Evolutionary conservation across 2,113 vertebrate genomes (phyloP), one percentile per base, ranked within the genome.

Genomic region (Cervus canadensis): DNA sequence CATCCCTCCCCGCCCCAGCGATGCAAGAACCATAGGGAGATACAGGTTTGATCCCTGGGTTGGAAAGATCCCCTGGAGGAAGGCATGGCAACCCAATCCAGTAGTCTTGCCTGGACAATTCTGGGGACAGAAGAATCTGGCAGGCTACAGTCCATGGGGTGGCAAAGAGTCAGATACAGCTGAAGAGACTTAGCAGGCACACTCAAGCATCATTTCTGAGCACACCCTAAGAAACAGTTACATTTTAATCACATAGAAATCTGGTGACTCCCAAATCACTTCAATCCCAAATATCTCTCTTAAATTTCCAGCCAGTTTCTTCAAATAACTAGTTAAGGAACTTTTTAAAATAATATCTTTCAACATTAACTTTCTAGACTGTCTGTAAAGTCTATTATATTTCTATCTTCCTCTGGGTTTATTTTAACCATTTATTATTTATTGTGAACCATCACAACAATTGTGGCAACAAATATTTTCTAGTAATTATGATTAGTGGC

Each of bases 361-460:
- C n/a, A 67, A 64, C 15, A 59, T n/a, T 87, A 78, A 67, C 85
- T 89, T 89, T 17, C 13, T 82, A 89, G 7, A 52, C 7, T 60
- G 2, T 92, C 50, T 62, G 60, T 50, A 89, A 85, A 6, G 21
- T 78, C 2, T 76, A 78, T 60, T 30, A 40, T 60, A 79, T 92
- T 82, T 93, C 15, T 86, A 74, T 15, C 5, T n/a, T 82, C 14
- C 23, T 2, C 6, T 86, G 74, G 6, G 52, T 67, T 96, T 78
- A 96, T 40, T 87, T 62, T 87, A 87, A 81, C 83, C 19, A 45
- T 45, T 81, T 91, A 59, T 36, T 89, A 76, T 36, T 89, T 89
- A 83, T 64, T 56, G 4, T 59, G 7, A 54, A 67, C 23, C 14
- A 88, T 85, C 45, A 67, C 7, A 60, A 50, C 83, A 13, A 83